These are phyloP conservation scores for Dynastes hyllus DNA, from an alignment of 2,888 invertebrate genomes.

Conservation along the genomic window DNA sequence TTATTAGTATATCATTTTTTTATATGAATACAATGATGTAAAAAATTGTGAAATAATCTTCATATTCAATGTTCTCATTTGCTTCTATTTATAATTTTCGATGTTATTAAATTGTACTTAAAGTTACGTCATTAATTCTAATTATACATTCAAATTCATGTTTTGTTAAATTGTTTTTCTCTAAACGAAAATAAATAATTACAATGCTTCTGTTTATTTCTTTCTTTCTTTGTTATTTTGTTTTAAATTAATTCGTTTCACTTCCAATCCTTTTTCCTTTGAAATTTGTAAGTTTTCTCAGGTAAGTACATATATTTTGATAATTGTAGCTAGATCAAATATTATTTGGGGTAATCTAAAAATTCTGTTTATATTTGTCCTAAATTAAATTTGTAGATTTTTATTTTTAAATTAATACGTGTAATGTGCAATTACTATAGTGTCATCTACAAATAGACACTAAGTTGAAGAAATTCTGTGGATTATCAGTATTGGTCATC, in stretches of 20 bases:
- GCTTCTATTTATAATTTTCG: slow-evolving; percentile 32
- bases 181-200: slow-evolving; percentile 40
- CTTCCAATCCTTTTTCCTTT: too few species aligned
- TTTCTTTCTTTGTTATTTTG: slow-evolving; percentile 7
- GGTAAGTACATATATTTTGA: too few species aligned
- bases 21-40: slow-evolving; percentile 24
- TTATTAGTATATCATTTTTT: slow-evolving; percentile 32
- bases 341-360: too few species aligned
- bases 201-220: background rate
- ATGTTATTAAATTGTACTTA: slow-evolving; percentile 12
- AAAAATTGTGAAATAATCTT: slow-evolving; percentile 9
- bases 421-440: too few species aligned
- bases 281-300: too few species aligned
- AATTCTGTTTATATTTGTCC: too few species aligned
- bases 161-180: slow-evolving; percentile 25
- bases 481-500: too few species aligned
- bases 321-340: too few species aligned
- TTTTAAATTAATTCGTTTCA: background rate
- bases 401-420: too few species aligned
- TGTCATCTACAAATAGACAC: too few species aligned
- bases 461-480: too few species aligned
- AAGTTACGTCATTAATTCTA: background rate
- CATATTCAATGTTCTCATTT: slow-evolving; percentile 2
- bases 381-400: too few species aligned
- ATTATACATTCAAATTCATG: background rate